These are phyloP conservation scores for Neodiprion virginianus DNA, from an alignment of 1,140 invertebrate species.

Conservation along the genomic window DNA sequence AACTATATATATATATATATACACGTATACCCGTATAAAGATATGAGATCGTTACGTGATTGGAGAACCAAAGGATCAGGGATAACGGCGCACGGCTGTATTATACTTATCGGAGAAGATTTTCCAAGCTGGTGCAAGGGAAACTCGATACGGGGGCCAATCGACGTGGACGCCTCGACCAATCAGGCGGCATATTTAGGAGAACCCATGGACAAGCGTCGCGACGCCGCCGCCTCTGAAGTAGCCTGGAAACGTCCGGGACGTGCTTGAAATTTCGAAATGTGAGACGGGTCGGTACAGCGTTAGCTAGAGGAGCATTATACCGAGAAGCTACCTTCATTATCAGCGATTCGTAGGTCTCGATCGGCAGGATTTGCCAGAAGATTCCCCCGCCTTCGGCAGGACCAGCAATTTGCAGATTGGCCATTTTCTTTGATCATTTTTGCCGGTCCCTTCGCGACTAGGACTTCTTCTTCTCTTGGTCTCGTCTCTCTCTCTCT, in stretches of 20 bases:
- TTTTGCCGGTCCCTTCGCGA: neutral
- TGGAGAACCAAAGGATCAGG: neutral
- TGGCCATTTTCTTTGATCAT: constrained; percentile 5
- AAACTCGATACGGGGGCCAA: neutral
- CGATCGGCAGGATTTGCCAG: neutral
- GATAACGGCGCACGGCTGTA: neutral
- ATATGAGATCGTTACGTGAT: neutral
- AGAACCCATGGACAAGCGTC: no score
- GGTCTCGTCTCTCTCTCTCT: no score
- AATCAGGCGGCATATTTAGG: constrained; percentile 1
- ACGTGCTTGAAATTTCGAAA: neutral
- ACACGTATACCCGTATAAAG: neutral
- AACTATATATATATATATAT: no score
- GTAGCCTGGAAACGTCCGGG: neutral
- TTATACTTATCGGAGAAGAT: neutral
- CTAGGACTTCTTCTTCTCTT: no score
- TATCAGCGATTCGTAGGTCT: neutral
- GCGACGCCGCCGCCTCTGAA: neutral
- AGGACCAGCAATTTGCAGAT: neutral
- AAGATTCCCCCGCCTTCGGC: neutral
- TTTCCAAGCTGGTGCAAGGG: neutral
- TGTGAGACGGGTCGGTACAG: neutral
- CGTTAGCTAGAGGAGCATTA: neutral
- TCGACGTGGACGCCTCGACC: neutral
- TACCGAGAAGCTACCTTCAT: constrained; percentile 2